Conservation (phyloP, 2,888 invertebrate species). For the Pyrochroa serraticornis region DNA sequence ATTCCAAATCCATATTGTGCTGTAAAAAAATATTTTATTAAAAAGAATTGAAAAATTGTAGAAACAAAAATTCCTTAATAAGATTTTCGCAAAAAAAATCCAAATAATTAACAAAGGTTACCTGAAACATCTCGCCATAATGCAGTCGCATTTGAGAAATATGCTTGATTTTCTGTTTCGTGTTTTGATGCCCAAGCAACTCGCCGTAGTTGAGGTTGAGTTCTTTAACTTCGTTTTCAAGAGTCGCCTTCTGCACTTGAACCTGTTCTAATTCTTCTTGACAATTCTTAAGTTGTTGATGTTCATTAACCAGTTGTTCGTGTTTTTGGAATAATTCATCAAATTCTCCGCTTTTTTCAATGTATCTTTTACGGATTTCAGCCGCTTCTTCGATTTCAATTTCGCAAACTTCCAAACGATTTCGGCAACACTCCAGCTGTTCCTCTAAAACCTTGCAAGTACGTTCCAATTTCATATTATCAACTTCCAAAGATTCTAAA, state of each 20-base stretch:
- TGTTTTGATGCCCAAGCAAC: conserved; percentile 69
- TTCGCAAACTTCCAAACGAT: conserved; percentile 43
- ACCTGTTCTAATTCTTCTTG: conserved; percentile 5
- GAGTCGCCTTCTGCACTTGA: conserved; percentile 47
- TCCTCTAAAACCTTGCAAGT: conserved; percentile 17
- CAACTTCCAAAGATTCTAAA: conserved; percentile 34
- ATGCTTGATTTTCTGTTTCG: conserved; percentile 69
- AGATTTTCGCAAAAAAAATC: too few relatives aligned
- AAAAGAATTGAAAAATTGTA: conserved; percentile 9
- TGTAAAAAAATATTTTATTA: conserved; percentile 36
- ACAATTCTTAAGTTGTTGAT: conserved; percentile 31
- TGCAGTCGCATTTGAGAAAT: conserved; percentile 58
- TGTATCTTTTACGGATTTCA: conserved; percentile 48
- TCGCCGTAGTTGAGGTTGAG: conserved; percentile 64
- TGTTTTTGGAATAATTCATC: conserved; percentile 47
- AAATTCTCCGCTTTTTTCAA: conserved; percentile 52
- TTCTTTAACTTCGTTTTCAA: conserved; percentile 60
- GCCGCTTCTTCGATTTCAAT: conserved; percentile 44
- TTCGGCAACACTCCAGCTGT: conserved; percentile 39
- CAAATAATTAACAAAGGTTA: conserved; percentile 35
- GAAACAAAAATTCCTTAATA: not conserved
- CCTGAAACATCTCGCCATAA: conserved; percentile 58
- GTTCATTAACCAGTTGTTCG: conserved; percentile 38
- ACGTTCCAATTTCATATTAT: conserved; percentile 10
- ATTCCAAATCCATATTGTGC: conserved; percentile 48